Evolutionary conservation across 2,888 invertebrate genomes (phyloP), one percentile per base, ranked within the genome.

Genomic region (Slavum lentiscoides): DNA sequence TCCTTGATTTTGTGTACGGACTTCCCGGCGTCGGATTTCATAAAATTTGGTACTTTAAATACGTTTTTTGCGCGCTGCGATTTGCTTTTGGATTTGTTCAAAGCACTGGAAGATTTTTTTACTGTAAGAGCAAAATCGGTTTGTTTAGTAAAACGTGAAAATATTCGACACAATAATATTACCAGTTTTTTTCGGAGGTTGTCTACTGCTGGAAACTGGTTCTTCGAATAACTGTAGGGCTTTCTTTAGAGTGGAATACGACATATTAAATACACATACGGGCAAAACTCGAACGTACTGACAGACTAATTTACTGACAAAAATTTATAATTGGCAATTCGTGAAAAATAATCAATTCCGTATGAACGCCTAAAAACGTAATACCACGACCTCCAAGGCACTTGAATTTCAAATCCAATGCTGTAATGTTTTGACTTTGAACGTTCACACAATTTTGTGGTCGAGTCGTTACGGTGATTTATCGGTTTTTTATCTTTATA

Each of bases 181-280:
- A 69, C 69, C 39, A 21, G 37, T 19, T 62, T 49, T 69, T 21
- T 62, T 69, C 11, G 30, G 21, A 6, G 15, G 39, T 0, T 37
- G 0, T 53, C 61, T 66, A 58, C 58, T 64, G 43, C n/a, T 43
- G 4, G 5, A n/a, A 39, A 15, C 55, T 19, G 80, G 23, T 39
- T 72, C 80, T 15, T 80, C 80, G 11, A 80, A 80, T 64, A 80
- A 58, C n/a, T 80, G 70, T 55, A 80, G 23, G 8, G 80, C 64
- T 72, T 80, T 80, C 49, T 80, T 80, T 23, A 80, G 55, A 7
- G 64, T 80, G 37, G 80, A 72, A 80, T 80, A 80, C 13, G 80
- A 80, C 80, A 80, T 80, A 43, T 30, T 72, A 66, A 66, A n/a
- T 30, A 19, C 9, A 15, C 17, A 59, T 55, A n/a, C 49, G 17